Conservation (phyloP, 1,140 invertebrate genomes). For the Drosophila asahinai region DNA sequence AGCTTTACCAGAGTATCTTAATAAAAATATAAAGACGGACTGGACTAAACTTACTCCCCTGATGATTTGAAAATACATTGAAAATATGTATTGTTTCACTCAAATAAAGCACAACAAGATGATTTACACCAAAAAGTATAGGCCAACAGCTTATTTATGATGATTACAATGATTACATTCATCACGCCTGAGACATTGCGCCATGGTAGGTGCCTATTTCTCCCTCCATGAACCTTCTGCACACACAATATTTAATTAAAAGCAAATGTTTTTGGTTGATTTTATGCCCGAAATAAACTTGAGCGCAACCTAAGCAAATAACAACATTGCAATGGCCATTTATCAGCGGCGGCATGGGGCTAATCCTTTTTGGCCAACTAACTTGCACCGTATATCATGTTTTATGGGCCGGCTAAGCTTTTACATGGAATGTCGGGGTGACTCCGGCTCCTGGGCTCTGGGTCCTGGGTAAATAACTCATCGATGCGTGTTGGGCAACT, state of each 20-base stretch:
- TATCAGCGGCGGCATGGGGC: conserved; percentile 63
- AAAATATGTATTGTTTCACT: neutral
- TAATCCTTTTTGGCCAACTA: conserved; percentile 80
- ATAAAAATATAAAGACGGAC: neutral
- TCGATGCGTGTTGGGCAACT: conserved; percentile 78
- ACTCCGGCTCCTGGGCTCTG: neutral
- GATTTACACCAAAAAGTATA: neutral
- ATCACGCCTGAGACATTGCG: conserved; percentile 10
- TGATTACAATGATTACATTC: conserved; percentile 47
- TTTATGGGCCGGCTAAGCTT: conserved; percentile 79
- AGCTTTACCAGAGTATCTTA: too few species aligned
- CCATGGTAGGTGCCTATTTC: conserved; percentile 1
- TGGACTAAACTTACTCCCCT: neutral
- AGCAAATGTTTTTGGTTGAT: conserved; percentile 79
- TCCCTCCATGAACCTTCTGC: neutral
- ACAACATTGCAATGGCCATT: conserved; percentile 53
- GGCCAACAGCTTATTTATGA: conserved; percentile 31
- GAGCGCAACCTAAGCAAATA: conserved; percentile 74
- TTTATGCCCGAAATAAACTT: conserved; percentile 68
- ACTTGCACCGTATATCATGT: conserved; percentile 77
- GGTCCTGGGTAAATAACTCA: conserved; percentile 69
- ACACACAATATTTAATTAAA: conserved; percentile 72
- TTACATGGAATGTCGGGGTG: conserved; percentile 51
- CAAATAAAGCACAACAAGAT: too few species aligned
- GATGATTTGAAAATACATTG: neutral